Percentiles rank a stretch among this genome's conserved stretches.
These are phyloP conservation scores for Melanocharis versteri DNA, from an alignment of 2,113 vertebrate species.

Conservation along the genomic window DNA sequence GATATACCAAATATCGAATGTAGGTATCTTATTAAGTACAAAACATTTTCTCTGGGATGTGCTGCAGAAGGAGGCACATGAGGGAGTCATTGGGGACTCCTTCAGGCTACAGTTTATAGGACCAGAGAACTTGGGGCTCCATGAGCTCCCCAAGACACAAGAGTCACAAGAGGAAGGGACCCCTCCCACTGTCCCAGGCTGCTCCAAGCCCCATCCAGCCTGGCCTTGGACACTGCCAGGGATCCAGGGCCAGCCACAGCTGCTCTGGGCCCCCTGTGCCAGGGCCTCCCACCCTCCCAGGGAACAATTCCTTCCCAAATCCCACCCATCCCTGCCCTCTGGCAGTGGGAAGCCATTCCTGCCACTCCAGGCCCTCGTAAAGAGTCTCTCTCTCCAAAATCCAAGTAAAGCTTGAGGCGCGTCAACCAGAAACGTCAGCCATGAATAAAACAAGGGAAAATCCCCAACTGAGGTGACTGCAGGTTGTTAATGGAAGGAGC, in stretches of 20 bases:
- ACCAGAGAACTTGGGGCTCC: neutral
- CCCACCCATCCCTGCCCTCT: neutral
- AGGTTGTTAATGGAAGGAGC: neutral
- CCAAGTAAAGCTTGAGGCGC: neutral
- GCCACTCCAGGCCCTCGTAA: neutral
- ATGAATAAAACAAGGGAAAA: neutral
- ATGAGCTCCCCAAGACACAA: rapidly evolving
- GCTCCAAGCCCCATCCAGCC: neutral
- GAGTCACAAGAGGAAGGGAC: neutral
- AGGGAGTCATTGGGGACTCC: neutral
- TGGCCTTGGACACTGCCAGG: neutral
- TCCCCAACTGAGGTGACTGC: neutral
- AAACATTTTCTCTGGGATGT: neutral
- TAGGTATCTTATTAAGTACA: rapidly evolving
- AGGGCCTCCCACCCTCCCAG: neutral
- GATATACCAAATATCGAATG: rapidly evolving
- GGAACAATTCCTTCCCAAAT: neutral
- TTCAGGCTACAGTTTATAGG: neutral
- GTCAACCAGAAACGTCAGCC: neutral
- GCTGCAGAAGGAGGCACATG: neutral
- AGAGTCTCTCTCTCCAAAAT: neutral
- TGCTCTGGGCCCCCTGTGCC: neutral
- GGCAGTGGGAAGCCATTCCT: neutral
- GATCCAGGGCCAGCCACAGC: neutral
- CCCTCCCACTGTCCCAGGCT: neutral